phyloP scores from a whole-genome alignment of 2,888 invertebrate genomes.

The Pasiphila rectangulata region DNA sequence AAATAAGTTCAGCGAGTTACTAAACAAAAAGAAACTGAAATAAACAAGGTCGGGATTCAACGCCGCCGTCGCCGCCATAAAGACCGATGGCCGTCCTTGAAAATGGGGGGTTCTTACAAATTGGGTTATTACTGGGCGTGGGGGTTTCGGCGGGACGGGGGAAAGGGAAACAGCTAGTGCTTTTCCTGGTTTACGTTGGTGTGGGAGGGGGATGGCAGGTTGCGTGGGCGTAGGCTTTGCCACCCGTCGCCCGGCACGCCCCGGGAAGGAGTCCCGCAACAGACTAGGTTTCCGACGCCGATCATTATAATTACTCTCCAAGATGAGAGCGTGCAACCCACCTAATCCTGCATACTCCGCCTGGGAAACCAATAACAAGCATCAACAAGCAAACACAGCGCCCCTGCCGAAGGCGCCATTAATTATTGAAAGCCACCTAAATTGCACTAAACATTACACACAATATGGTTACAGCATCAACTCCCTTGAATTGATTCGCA shows the following conservation, averaged over 20 bases:
- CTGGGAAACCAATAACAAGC: conserved; percentile 66
- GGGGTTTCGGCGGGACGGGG: conserved; percentile 65
- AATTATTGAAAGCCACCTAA: conserved; percentile 61
- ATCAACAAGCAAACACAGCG: conserved; percentile 67
- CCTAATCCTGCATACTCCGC: conserved; percentile 66
- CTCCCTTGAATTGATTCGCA: too few species aligned
- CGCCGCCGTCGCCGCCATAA: conserved; percentile 79
- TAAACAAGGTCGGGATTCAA: conserved; percentile 81
- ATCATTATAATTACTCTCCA: conserved; percentile 81
- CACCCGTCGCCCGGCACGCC: conserved; percentile 74
- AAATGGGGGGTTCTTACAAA: conserved; percentile 81
- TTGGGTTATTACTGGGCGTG: conserved; percentile 80
- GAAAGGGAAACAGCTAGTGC: conserved; percentile 47
- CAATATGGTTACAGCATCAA: too few species aligned
- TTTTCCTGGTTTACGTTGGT: conserved; percentile 25
- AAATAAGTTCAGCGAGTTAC: conserved; percentile 78
- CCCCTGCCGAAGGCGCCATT: conserved; percentile 61
- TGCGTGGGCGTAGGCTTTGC: conserved; percentile 75
- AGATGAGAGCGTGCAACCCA: conserved; percentile 72
- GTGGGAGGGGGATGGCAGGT: conserved; percentile 51
- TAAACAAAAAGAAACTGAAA: conserved; percentile 81
- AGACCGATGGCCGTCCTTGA: conserved; percentile 82
- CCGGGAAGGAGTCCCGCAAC: conserved; percentile 75
- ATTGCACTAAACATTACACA: conserved; percentile 53
- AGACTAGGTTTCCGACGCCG: conserved; percentile 75